These are phyloP conservation scores for Poicephalus gulielmi DNA, from an alignment of 2,113 vertebrate species.

Conservation along the genomic window DNA sequence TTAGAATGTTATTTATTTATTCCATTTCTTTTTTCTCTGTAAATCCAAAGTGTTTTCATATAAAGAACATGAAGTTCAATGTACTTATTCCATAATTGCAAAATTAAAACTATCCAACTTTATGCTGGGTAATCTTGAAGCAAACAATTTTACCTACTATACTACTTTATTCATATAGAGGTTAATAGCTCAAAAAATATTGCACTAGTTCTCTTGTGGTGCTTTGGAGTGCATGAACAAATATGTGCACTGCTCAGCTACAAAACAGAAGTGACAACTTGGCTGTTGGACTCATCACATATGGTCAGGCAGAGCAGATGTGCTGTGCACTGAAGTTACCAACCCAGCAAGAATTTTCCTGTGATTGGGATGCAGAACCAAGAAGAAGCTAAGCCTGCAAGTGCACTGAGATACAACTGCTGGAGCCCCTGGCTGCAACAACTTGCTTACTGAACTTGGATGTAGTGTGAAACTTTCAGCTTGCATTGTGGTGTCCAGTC, in stretches of 20 bases:
- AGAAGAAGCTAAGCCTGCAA: not conserved
- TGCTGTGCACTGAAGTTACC: not conserved
- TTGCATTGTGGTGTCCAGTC: not conserved
- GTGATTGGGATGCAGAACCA: not conserved
- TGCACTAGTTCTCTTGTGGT: not conserved
- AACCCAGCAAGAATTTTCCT: not conserved
- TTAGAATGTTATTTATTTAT: not conserved
- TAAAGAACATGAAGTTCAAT: not conserved
- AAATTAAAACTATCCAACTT: not conserved
- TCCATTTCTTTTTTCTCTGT: not conserved
- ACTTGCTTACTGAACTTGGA: not conserved
- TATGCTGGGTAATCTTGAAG: not conserved
- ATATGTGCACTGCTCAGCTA: not conserved
- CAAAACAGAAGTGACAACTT: not conserved
- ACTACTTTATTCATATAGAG: not conserved
- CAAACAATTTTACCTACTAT: not conserved
- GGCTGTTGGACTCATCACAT: accelerated
- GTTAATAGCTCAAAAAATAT: not conserved
- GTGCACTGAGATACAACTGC: not conserved
- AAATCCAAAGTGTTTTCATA: not conserved
- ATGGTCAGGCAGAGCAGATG: accelerated
- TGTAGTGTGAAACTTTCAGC: not conserved
- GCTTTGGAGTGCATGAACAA: not conserved
- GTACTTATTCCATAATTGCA: not conserved
- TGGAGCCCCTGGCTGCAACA: not conserved